A percentile compares a stretch with the other conserved stretches of the same genome.
These are phyloP conservation scores for Knipowitschia caucasica DNA, from an alignment of 2,797 vertebrate genomes.

Conservation along the genomic window DNA sequence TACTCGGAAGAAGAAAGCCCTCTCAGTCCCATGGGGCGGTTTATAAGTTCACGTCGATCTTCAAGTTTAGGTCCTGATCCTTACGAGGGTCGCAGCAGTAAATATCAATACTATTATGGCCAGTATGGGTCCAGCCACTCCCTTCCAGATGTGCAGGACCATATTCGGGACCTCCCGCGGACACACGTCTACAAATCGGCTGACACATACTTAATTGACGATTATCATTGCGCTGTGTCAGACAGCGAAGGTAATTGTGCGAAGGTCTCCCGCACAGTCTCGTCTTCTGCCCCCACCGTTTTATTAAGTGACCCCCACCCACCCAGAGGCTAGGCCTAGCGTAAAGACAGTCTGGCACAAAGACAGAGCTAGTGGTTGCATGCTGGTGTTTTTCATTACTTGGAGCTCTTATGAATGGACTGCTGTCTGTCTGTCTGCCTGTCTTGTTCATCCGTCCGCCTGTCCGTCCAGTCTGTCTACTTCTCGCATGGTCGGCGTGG, in stretches of 20 bases:
- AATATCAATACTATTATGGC: slow-evolving; percentile 71
- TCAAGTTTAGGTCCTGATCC: slow-evolving; percentile 79
- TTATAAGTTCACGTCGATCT: slow-evolving; percentile 80
- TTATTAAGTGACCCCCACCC: slow-evolving; percentile 80
- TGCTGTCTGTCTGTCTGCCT: slow-evolving; percentile 78
- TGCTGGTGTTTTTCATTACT: slow-evolving; percentile 72
- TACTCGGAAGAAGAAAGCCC: slow-evolving; percentile 93
- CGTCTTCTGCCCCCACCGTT: slow-evolving; percentile 71
- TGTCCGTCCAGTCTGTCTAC: slow-evolving; percentile 69
- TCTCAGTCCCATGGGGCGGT: slow-evolving; percentile 85
- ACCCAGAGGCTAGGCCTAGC: slow-evolving; percentile 74
- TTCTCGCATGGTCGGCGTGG: slow-evolving; percentile 69
- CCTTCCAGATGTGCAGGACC: slow-evolving; percentile 97
- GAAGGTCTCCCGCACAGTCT: slow-evolving; percentile 74
- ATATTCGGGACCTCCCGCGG: slow-evolving; percentile 92
- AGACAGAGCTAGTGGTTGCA: slow-evolving; percentile 74
- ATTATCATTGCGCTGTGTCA: slow-evolving; percentile 98
- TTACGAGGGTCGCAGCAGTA: slow-evolving; percentile 80
- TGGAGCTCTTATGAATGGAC: slow-evolving; percentile 69
- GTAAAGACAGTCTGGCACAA: slow-evolving; percentile 53
- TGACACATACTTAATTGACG: slow-evolving; percentile 96
- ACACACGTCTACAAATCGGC: slow-evolving; percentile 95
- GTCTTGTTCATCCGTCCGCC: slow-evolving; percentile 57
- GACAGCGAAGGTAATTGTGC: slow-evolving; percentile 99
- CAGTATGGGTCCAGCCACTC: slow-evolving; percentile 98